A percentile compares a stretch with the other conserved stretches of the same genome.
Evolutionary conservation across 1,140 invertebrate species (phyloP).

Genomic region (Sitophilus oryzae): DNA sequence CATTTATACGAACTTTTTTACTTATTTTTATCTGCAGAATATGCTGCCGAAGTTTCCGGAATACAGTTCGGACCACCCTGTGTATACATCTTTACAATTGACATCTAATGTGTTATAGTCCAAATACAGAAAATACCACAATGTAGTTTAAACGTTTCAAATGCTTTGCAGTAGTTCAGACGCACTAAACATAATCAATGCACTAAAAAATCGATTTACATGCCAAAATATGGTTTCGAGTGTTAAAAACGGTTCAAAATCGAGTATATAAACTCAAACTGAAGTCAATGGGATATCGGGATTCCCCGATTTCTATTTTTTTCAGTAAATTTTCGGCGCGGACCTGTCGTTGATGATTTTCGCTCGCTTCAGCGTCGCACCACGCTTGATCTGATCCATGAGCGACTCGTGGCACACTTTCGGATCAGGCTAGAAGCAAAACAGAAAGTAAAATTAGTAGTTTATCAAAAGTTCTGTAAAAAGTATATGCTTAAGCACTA

Average conservation of each 20-base stretch:
- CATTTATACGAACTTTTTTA: too few species aligned
- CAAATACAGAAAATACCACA: background rate
- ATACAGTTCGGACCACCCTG: too few species aligned
- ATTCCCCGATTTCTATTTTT: background rate
- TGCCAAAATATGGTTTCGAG: background rate
- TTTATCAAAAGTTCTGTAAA: too few species aligned
- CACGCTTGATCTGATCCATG: slow-evolving; percentile 86
- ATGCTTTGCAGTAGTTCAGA: too few species aligned
- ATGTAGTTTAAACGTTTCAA: background rate
- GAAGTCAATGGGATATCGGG: background rate
- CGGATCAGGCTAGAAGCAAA: slow-evolving; percentile 55
- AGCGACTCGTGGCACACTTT: slow-evolving; percentile 66
- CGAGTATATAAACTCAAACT: background rate
- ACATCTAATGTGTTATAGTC: too few species aligned
- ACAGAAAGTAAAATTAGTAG: too few species aligned
- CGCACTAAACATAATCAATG: too few species aligned
- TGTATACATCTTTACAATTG: too few species aligned
- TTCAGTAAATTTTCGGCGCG: slow-evolving; percentile 41
- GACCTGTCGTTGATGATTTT: slow-evolving; percentile 43
- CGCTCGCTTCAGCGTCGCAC: slow-evolving; percentile 64
- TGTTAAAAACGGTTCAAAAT: background rate
- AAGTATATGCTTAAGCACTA: too few species aligned
- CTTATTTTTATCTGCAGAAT: too few species aligned
- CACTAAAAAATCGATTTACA: too few species aligned
- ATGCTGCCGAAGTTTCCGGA: too few species aligned